These are phyloP conservation scores for Druon quercuslanigerum DNA, from an alignment of 1,140 invertebrate genomes.

Conservation along the genomic window DNA sequence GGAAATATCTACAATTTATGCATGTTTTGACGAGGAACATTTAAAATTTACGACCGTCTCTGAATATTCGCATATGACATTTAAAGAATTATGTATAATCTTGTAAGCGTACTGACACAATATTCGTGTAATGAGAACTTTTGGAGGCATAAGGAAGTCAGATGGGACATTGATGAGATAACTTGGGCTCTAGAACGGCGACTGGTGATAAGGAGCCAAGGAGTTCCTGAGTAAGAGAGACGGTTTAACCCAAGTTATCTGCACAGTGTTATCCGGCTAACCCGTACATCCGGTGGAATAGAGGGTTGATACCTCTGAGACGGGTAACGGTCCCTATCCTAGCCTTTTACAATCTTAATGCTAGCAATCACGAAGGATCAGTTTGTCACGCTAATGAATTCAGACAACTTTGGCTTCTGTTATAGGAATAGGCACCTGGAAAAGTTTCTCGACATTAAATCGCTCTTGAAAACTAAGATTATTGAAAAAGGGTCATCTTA, in stretches of 20 bases:
- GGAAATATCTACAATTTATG: too few relatives aligned
- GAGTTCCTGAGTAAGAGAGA: conserved; percentile 22
- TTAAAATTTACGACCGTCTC: too few relatives aligned
- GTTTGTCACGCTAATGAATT: conserved; percentile 9
- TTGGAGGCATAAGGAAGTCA: neutral
- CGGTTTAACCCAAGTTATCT: conserved; percentile 24
- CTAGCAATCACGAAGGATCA: conserved; percentile 29
- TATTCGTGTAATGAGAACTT: neutral
- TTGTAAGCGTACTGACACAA: neutral
- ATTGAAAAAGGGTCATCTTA: too few relatives aligned
- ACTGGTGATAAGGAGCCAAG: conserved; percentile 3
- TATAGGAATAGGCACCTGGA: conserved; percentile 1
- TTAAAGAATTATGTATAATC: neutral
- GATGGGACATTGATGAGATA: conserved; percentile 23
- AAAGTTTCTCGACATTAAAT: neutral
- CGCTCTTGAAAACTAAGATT: neutral
- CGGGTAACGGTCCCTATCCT: conserved; percentile 27
- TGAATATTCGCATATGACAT: neutral
- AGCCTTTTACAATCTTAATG: conserved; percentile 25
- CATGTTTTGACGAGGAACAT: too few relatives aligned
- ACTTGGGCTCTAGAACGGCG: neutral
- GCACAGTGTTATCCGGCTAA: conserved; percentile 13
- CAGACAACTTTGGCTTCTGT: neutral
- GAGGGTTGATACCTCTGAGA: conserved; percentile 15
- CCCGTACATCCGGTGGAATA: conserved; percentile 8